A percentile compares a stretch with the other conserved stretches of the same genome.
These are phyloP conservation scores for Melipona beecheii DNA, from an alignment of 2,888 invertebrate species.

Conservation along the genomic window DNA sequence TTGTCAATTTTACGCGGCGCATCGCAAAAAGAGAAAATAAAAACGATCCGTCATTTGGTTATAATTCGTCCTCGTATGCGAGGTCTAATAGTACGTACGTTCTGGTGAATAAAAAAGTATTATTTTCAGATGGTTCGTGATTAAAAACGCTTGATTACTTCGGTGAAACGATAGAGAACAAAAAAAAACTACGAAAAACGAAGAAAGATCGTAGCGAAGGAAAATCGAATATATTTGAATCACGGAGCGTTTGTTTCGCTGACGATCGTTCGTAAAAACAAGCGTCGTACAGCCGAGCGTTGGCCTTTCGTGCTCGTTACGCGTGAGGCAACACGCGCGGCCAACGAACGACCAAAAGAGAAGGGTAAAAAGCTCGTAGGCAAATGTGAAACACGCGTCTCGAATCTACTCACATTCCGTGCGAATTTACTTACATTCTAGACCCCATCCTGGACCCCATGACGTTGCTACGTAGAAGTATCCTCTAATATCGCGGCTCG, in stretches of 20 bases:
- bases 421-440: constrained; percentile 51
- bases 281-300: neutral
- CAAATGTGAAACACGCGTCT: neutral
- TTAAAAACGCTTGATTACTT: neutral
- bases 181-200: neutral
- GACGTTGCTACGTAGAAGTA: neutral
- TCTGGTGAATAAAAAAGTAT: neutral
- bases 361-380: neutral
- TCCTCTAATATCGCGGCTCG: constrained; percentile 5
- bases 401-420: neutral
- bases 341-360: neutral
- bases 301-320: neutral
- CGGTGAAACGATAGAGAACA: neutral
- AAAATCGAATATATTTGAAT: neutral
- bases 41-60: neutral
- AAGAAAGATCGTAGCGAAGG: neutral
- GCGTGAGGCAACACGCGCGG: neutral
- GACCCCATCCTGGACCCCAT: constrained; percentile 52
- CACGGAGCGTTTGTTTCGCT: neutral
- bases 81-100: constrained; percentile 16
- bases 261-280: neutral
- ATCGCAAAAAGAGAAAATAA: constrained; percentile 25
- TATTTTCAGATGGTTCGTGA: constrained; percentile 32
- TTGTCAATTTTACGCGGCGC: neutral
- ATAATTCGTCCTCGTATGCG: neutral